Percentiles rank a stretch among this genome's conserved stretches.
phyloP scores from a whole-genome alignment of 2,888 invertebrate genomes.

The Cremastobaeus sp. region DNA sequence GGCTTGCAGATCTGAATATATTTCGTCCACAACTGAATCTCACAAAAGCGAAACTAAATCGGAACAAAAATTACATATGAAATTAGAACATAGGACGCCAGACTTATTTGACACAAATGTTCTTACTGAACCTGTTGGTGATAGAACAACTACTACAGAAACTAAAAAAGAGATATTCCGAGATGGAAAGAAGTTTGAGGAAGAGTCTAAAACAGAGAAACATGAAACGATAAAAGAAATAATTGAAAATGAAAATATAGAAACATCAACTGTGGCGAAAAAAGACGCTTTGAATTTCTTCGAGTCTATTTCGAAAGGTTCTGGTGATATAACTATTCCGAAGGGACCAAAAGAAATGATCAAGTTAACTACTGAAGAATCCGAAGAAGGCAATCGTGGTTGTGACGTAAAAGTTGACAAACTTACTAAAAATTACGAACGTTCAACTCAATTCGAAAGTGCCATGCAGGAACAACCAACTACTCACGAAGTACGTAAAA shows the following conservation, averaged over 20 bases:
- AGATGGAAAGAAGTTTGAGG: slow-evolving; percentile 60
- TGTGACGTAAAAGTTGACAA: slow-evolving; percentile 75
- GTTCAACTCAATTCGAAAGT: slow-evolving; percentile 73
- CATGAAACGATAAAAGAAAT: slow-evolving; percentile 65
- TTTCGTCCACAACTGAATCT: slow-evolving; percentile 75
- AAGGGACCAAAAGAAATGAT: slow-evolving; percentile 77
- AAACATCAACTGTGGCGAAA: slow-evolving; percentile 82
- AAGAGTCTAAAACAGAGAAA: slow-evolving; percentile 60
- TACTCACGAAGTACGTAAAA: slow-evolving; percentile 68
- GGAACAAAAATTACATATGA: slow-evolving; percentile 77
- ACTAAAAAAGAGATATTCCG: slow-evolving; percentile 57
- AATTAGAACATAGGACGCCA: slow-evolving; percentile 75
- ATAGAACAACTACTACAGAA: slow-evolving; percentile 58
- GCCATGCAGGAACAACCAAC: slow-evolving; percentile 51
- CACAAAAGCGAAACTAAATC: slow-evolving; percentile 75
- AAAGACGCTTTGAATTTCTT: slow-evolving; percentile 84
- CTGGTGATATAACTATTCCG: slow-evolving; percentile 71
- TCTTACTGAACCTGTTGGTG: slow-evolving; percentile 48
- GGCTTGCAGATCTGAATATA: slow-evolving; percentile 73
- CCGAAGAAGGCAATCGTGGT: slow-evolving; percentile 67
- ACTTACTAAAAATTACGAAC: slow-evolving; percentile 75
- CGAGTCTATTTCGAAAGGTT: slow-evolving; percentile 82
- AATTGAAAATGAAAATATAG: slow-evolving; percentile 77
- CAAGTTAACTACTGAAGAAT: slow-evolving; percentile 70
- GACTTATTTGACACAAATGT: slow-evolving; percentile 66